phyloP scores from a whole-genome alignment of 1,140 invertebrate genomes.

The Ephestia elutella region DNA sequence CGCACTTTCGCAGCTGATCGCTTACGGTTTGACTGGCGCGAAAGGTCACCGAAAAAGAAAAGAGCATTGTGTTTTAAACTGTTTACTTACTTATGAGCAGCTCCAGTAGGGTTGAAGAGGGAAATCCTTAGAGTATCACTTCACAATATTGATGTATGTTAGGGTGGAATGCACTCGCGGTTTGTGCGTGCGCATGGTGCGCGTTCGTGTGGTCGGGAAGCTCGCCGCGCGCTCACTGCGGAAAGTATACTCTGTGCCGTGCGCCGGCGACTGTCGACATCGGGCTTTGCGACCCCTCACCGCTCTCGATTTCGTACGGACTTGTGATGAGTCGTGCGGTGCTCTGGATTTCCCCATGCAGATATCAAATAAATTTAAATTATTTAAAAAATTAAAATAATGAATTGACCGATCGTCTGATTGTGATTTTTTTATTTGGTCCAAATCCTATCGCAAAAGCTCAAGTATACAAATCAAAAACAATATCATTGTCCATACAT shows the following conservation, averaged over 20 bases:
- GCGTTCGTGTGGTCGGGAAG: constrained; percentile 42
- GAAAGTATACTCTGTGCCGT: neutral
- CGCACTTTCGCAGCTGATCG: constrained; percentile 59
- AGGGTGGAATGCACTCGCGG: constrained; percentile 43
- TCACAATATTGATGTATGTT: constrained; percentile 45
- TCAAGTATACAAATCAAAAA: too few relatives aligned
- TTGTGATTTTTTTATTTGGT: too few relatives aligned
- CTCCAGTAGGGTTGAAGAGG: neutral
- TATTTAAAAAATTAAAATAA: too few relatives aligned
- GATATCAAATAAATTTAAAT: neutral
- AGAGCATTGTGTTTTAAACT: constrained; percentile 4
- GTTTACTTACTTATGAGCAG: constrained; percentile 16
- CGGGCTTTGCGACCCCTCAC: constrained; percentile 30
- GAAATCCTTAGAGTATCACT: constrained; percentile 57
- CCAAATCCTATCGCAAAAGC: too few relatives aligned
- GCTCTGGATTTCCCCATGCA: neutral
- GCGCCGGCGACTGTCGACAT: constrained; percentile 7
- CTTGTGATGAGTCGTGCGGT: constrained; percentile 15
- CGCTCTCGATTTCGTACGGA: constrained; percentile 28
- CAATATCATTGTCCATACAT: too few relatives aligned
- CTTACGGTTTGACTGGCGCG: constrained; percentile 21
- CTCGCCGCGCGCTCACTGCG: constrained; percentile 56
- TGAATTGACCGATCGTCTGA: too few relatives aligned
- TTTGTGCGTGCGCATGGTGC: constrained; percentile 42
- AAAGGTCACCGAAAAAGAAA: constrained; percentile 6